Evolutionary conservation across 2,113 vertebrate genomes (phyloP).

Genomic region (Nannospalax galili): DNA sequence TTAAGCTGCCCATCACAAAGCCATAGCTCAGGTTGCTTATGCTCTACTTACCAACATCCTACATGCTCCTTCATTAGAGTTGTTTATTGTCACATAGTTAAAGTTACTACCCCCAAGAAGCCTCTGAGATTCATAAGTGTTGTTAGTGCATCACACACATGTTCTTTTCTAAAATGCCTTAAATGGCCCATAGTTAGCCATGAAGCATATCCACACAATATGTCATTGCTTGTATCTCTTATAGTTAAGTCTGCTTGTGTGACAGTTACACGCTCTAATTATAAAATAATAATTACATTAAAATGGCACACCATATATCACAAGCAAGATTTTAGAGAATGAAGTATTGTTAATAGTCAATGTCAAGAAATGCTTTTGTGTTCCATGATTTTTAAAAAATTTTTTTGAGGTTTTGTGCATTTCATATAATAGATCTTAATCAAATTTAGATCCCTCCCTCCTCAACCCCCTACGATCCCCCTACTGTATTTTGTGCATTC

Average conservation of each 20-base stretch:
- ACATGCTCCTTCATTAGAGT: not conserved
- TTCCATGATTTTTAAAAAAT: too few species aligned
- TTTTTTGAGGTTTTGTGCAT: too few species aligned
- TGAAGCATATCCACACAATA: not conserved
- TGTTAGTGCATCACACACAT: not conserved
- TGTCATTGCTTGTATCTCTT: not conserved
- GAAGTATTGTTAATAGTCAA: not conserved
- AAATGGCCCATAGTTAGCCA: not conserved
- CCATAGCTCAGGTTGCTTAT: not conserved
- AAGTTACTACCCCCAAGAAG: not conserved
- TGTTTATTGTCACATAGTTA: not conserved
- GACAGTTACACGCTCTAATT: not conserved
- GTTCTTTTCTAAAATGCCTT: not conserved
- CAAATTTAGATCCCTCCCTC: too few species aligned
- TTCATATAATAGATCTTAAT: too few species aligned
- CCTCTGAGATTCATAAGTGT: not conserved
- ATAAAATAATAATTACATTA: not conserved
- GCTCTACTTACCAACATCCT: not conserved
- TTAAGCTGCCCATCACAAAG: too few species aligned
- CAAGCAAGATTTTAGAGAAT: not conserved
- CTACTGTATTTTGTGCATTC: too few species aligned
- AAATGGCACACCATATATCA: not conserved
- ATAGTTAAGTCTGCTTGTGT: not conserved
- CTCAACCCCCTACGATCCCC: too few species aligned
- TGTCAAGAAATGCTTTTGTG: not conserved